Conservation (phyloP, 2,113 vertebrate genomes). For the Lamprotornis superbus region DNA sequence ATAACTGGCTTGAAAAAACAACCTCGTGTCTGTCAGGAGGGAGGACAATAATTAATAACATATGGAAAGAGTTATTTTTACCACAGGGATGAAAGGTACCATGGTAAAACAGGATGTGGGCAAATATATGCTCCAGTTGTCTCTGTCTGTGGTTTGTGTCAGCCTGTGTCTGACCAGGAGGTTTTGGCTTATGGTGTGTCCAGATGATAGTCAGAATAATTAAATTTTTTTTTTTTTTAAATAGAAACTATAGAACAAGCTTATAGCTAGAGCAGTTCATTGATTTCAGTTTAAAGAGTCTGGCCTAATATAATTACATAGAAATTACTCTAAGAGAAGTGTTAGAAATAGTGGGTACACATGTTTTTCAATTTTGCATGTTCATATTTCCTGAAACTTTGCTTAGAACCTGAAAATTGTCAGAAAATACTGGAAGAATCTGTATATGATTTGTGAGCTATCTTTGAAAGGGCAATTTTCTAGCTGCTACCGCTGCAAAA, state of each 20-base stretch:
- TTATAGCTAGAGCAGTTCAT: background rate
- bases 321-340: background rate
- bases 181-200: background rate
- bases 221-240: background rate
- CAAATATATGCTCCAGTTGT: slow-evolving; percentile 20
- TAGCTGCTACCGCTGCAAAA: background rate
- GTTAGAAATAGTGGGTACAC: background rate
- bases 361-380: background rate
- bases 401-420: background rate
- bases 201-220: slow-evolving; percentile 4
- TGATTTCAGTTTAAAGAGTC: background rate
- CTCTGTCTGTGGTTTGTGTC: slow-evolving; percentile 40
- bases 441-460: background rate
- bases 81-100: slow-evolving; percentile 46
- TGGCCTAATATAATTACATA: background rate
- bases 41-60: slow-evolving; percentile 15
- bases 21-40: background rate
- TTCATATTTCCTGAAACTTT: background rate
- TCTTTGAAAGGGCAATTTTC: background rate
- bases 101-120: slow-evolving; percentile 49
- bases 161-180: slow-evolving; percentile 2
- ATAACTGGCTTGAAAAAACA: background rate
- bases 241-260: background rate
- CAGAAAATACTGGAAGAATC: background rate
- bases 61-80: slow-evolving; percentile 12